phyloP scores from a whole-genome alignment of 2,888 invertebrate species.

The Drosophila austrosaltans region DNA sequence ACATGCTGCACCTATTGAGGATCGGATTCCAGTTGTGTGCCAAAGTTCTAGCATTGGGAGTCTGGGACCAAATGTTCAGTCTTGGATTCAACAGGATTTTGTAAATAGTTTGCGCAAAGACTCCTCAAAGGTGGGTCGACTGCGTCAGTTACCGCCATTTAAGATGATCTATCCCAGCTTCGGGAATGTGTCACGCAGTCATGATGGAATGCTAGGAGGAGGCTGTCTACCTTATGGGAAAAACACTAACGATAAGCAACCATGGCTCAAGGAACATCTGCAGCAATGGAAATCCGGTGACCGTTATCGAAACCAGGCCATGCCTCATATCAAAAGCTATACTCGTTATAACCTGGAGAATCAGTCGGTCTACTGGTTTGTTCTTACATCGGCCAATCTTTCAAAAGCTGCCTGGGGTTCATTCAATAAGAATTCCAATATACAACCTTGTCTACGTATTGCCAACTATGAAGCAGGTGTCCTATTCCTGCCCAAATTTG shows the following conservation, averaged over 20 bases:
- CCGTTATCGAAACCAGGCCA: constrained; percentile 89
- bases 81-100: constrained; percentile 92
- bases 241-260: constrained; percentile 91
- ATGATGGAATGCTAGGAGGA: constrained; percentile 93
- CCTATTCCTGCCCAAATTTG: constrained; percentile 91
- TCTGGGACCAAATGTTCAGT: constrained; percentile 88
- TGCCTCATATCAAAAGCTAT: constrained; percentile 98
- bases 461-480: constrained; percentile 97
- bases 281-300: constrained; percentile 92
- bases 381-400: constrained; percentile 96
- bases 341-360: constrained; percentile 89
- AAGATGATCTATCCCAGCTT: constrained; percentile 90
- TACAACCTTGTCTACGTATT: constrained; percentile 87
- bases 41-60: constrained; percentile 97
- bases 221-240: constrained; percentile 94
- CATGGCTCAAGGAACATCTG: constrained; percentile 90
- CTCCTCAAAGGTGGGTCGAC: constrained; percentile 83
- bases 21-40: constrained; percentile 89
- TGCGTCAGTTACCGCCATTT: constrained; percentile 85
- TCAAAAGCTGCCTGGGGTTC: constrained; percentile 99
- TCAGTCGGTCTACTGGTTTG: constrained; percentile 87
- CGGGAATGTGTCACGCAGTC: constrained; percentile 92
- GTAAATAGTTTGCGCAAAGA: constrained; percentile 86
- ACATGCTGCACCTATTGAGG: constrained; percentile 85
- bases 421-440: constrained; percentile 85